A percentile compares a stretch with the other conserved stretches of the same genome.
These are phyloP conservation scores for Microcaecilia unicolor DNA, from an alignment of 2,797 vertebrate genomes.

Conservation along the genomic window DNA sequence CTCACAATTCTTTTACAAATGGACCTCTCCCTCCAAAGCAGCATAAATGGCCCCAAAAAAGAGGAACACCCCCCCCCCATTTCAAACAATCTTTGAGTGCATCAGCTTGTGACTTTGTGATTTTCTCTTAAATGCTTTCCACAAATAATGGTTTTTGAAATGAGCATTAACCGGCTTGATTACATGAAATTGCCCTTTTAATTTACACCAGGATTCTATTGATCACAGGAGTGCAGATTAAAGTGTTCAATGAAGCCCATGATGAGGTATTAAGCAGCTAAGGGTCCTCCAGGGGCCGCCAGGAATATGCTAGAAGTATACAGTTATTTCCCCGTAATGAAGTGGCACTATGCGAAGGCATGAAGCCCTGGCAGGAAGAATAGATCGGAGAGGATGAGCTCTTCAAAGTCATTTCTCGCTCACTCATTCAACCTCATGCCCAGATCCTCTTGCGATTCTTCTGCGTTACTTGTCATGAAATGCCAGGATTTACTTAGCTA, in stretches of 20 bases:
- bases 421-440: conserved; percentile 96
- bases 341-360: conserved; percentile 97
- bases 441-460: conserved; percentile 67
- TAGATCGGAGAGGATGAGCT: conserved; percentile 99
- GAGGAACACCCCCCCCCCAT: no score
- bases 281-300: conserved; percentile 80
- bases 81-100: conserved; percentile 58
- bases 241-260: conserved; percentile 99
- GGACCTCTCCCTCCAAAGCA: conserved; percentile 27
- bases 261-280: conserved; percentile 99
- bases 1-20: conserved; percentile 19
- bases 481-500: conserved; percentile 94
- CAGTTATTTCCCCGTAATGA: conserved; percentile 98
- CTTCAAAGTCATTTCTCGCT: conserved; percentile 99
- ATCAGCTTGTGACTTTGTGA: conserved; percentile 75
- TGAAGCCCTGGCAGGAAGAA: conserved; percentile 94
- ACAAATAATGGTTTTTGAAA: conserved; percentile 99
- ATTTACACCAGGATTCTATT: conserved; percentile 98
- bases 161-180: conserved; percentile 98
- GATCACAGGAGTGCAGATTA: conserved; percentile 99
- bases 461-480: conserved; percentile 78
- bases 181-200: conserved; percentile 98
- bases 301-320: conserved; percentile 84
- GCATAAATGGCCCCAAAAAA: conserved; percentile 24
- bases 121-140: conserved; percentile 93